A percentile compares a stretch with the other conserved stretches of the same genome.
These are phyloP conservation scores for Drosophila sordidula DNA, from an alignment of 2,888 invertebrate genomes.

Conservation along the genomic window DNA sequence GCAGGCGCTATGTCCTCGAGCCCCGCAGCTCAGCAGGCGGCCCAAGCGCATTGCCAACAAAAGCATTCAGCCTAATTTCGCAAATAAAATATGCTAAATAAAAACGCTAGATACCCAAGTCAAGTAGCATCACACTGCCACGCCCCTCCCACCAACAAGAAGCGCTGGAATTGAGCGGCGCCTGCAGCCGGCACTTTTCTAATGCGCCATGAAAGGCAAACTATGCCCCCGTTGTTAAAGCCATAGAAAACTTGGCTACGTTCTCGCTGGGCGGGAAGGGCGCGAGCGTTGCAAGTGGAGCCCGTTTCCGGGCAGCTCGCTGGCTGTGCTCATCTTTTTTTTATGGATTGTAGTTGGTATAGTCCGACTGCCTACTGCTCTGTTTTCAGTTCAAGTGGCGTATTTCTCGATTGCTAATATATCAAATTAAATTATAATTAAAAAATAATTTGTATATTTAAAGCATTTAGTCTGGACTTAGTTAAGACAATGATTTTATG, in stretches of 20 bases:
- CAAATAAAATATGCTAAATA: slow-evolving; percentile 73
- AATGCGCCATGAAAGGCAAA: slow-evolving; percentile 64
- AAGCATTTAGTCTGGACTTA: no score
- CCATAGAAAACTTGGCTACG: slow-evolving; percentile 14
- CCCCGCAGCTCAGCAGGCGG: slow-evolving; percentile 37
- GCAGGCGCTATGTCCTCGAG: slow-evolving; percentile 30
- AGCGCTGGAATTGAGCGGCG: slow-evolving; percentile 66
- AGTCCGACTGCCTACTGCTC: neutral
- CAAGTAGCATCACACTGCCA: slow-evolving; percentile 25
- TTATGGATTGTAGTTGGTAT: neutral
- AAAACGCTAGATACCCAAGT: slow-evolving; percentile 45
- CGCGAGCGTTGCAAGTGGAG: neutral
- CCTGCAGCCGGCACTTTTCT: slow-evolving; percentile 73
- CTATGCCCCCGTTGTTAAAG: slow-evolving; percentile 29
- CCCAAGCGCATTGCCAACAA: slow-evolving; percentile 7
- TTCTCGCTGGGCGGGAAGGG: neutral
- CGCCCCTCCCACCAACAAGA: neutral
- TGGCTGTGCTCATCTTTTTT: slow-evolving; percentile 4
- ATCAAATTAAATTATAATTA: no score
- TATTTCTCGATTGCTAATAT: no score
- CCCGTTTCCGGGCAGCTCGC: slow-evolving; percentile 43
- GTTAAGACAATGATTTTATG: no score
- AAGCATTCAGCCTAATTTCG: slow-evolving; percentile 66
- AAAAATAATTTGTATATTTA: no score
- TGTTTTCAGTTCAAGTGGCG: neutral